A percentile compares a stretch with the other conserved stretches of the same genome.
These are phyloP conservation scores for Drosophila pachea DNA, from an alignment of 1,140 invertebrate species.

Conservation along the genomic window DNA sequence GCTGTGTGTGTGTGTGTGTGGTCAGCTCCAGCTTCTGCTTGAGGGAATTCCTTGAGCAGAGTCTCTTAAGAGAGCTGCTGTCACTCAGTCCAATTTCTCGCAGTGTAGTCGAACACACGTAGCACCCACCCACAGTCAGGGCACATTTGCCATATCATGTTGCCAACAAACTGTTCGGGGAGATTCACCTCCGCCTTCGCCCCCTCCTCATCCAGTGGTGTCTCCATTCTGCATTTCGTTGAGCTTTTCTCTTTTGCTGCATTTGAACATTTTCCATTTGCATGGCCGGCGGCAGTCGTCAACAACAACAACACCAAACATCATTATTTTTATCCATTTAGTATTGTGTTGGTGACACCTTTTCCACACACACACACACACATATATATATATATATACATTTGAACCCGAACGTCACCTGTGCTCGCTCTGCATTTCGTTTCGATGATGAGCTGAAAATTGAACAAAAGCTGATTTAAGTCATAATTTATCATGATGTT, in stretches of 20 bases:
- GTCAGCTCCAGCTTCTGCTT: too few species aligned
- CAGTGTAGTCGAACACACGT: conserved; percentile 19
- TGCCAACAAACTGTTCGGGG: conserved; percentile 30
- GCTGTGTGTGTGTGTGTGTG: too few species aligned
- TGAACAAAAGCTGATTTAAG: conserved; percentile 77
- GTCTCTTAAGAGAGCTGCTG: background rate
- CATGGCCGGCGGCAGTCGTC: conserved; percentile 23
- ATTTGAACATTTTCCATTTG: conserved; percentile 47
- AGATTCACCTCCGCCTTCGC: background rate
- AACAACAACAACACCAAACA: conserved; percentile 29
- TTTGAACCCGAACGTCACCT: conserved; percentile 61
- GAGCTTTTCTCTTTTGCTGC: conserved; percentile 35
- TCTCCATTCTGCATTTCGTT: conserved; percentile 38
- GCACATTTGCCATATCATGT: conserved; percentile 44
- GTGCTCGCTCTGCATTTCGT: conserved; percentile 34
- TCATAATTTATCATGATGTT: conserved; percentile 76
- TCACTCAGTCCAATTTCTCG: background rate
- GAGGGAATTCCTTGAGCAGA: too few species aligned
- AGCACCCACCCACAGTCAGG: conserved; percentile 27
- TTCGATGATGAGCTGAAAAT: conserved; percentile 71
- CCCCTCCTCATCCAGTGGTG: background rate
- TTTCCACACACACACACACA: conserved; percentile 36
- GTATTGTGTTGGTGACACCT: conserved; percentile 52
- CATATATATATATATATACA: conserved; percentile 1
- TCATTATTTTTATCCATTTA: conserved; percentile 64